phyloP scores from a whole-genome alignment of 2,797 vertebrate species.

The Sphaeramia orbicularis region DNA sequence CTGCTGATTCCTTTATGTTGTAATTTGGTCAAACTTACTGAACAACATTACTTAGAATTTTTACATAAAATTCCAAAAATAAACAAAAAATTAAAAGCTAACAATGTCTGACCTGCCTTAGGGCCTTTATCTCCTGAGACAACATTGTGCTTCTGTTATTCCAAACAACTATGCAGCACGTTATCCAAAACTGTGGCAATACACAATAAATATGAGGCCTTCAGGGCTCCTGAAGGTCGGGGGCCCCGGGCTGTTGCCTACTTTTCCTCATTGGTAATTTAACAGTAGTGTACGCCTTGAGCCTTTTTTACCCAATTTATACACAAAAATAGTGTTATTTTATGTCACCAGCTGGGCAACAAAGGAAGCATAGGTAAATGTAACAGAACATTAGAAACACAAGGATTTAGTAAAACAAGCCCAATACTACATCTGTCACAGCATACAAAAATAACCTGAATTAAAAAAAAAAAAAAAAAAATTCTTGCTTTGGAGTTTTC shows the following conservation, averaged over 20 bases:
- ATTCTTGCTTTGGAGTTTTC: background rate
- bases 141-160: background rate
- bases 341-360: too few relatives aligned
- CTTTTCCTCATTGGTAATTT: background rate
- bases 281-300: background rate
- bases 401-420: too few relatives aligned
- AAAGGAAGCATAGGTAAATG: background rate
- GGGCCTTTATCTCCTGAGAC: background rate
- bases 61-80: too few relatives aligned
- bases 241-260: background rate
- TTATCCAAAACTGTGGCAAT: background rate
- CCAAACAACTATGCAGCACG: background rate
- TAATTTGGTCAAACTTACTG: too few relatives aligned
- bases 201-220: background rate
- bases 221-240: background rate
- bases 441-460: background rate
- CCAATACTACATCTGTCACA: too few relatives aligned
- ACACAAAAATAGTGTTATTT: background rate
- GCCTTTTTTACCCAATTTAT: background rate
- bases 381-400: background rate
- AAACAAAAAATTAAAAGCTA: background rate
- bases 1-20: too few relatives aligned
- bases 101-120: conserved; percentile 1
- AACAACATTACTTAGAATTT: too few relatives aligned
- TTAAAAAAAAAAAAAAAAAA: background rate